These are phyloP conservation scores for Odocoileus hemionus DNA, from an alignment of 2,113 vertebrate species.

Conservation along the genomic window DNA sequence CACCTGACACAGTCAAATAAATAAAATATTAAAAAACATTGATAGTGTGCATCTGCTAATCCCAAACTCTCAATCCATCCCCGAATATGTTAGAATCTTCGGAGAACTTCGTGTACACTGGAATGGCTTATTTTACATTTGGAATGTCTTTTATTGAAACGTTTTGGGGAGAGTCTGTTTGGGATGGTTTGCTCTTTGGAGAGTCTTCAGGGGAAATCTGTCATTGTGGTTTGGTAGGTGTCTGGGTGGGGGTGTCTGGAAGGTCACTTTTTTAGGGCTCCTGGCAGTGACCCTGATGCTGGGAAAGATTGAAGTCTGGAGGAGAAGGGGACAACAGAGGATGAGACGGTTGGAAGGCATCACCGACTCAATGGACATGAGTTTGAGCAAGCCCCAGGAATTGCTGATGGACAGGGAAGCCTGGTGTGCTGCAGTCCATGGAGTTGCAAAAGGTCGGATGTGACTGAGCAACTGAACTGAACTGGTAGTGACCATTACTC, in stretches of 20 bases:
- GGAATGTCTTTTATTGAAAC: background rate
- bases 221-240: background rate
- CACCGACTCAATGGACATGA: background rate
- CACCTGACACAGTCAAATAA: background rate
- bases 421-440: background rate
- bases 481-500: background rate
- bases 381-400: background rate
- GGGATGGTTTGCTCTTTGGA: background rate
- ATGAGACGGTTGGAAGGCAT: background rate
- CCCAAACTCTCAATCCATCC: background rate
- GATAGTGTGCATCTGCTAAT: background rate
- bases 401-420: background rate
- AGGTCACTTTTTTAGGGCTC: background rate
- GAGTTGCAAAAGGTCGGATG: background rate
- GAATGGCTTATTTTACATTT: background rate
- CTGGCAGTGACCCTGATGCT: background rate
- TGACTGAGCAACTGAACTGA: background rate
- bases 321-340: background rate
- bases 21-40: background rate
- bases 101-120: background rate
- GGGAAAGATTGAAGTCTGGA: background rate
- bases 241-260: background rate
- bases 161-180: background rate
- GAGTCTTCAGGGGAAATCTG: background rate
- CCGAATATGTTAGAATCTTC: background rate